These are phyloP conservation scores for Seison nebaliae DNA, from an alignment of 1,140 invertebrate genomes.

Conservation along the genomic window DNA sequence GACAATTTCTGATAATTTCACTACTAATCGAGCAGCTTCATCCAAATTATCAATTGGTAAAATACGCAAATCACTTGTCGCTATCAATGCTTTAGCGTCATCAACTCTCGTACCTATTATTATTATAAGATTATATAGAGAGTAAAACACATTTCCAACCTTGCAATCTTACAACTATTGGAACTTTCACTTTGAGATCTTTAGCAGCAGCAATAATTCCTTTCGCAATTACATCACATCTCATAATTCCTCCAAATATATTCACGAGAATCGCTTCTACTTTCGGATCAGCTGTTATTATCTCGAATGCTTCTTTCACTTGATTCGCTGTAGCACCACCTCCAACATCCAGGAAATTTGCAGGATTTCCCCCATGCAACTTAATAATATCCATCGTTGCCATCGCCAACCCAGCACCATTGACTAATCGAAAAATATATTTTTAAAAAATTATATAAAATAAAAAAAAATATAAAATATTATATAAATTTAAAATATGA, in stretches of 20 bases:
- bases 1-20: slow-evolving; percentile 12
- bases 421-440: too few species aligned
- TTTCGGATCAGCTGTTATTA: slow-evolving; percentile 21
- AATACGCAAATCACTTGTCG: slow-evolving; percentile 16
- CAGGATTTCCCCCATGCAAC: slow-evolving; percentile 31
- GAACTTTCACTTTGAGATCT: slow-evolving; percentile 49
- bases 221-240: slow-evolving; percentile 78
- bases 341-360: slow-evolving; percentile 34
- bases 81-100: slow-evolving; percentile 39
- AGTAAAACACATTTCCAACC: slow-evolving; percentile 30
- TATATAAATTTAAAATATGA: too few species aligned
- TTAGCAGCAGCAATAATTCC: slow-evolving; percentile 66
- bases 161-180: slow-evolving; percentile 69
- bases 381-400: slow-evolving; percentile 36
- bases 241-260: slow-evolving; percentile 95
- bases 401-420: slow-evolving; percentile 35
- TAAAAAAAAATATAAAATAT: too few species aligned
- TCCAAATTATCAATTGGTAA: slow-evolving; percentile 9
- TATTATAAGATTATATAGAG: background rate
- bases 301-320: slow-evolving; percentile 43
- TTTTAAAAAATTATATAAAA: too few species aligned
- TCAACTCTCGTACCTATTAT: slow-evolving; percentile 36
- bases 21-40: slow-evolving; percentile 12
- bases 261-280: slow-evolving; percentile 87
- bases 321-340: slow-evolving; percentile 40